Percentiles rank a stretch among this genome's conserved stretches.
Evolutionary conservation across 1,140 invertebrate genomes (phyloP).

Genomic region (Drosophila gunungcola): DNA sequence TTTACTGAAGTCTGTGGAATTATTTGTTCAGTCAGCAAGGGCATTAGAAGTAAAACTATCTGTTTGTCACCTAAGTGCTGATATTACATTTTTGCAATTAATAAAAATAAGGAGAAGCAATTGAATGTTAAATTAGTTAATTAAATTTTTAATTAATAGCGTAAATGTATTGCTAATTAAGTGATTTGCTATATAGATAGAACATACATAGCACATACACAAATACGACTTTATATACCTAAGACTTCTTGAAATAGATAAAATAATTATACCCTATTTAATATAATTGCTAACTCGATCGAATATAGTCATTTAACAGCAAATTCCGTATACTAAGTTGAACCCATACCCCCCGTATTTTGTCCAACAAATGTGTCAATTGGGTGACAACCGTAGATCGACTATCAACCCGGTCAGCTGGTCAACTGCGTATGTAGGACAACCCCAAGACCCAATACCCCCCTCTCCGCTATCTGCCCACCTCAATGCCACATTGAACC

Average conservation of each 20-base stretch:
- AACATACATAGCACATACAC: no score
- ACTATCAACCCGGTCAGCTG: conserved; percentile 42
- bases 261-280: no score
- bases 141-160: neutral
- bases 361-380: conserved; percentile 21
- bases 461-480: conserved; percentile 2
- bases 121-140: conserved; percentile 2
- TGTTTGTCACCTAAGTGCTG: conserved; percentile 9
- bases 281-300: neutral
- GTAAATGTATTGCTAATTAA: neutral
- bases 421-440: conserved; percentile 51
- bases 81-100: conserved; percentile 21
- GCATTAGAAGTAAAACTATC: conserved; percentile 10
- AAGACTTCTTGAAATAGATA: no score
- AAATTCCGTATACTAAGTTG: neutral
- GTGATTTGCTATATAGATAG: neutral
- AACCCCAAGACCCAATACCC: conserved; percentile 2
- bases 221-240: no score
- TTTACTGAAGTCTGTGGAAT: conserved; percentile 3
- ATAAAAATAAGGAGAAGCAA: conserved; percentile 1
- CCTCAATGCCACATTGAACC: conserved; percentile 41
- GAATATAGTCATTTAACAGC: neutral
- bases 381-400: conserved; percentile 29
- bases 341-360: neutral
- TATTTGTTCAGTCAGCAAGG: neutral